phyloP scores from a whole-genome alignment of 2,797 vertebrate genomes.

The Tangara arthus region DNA sequence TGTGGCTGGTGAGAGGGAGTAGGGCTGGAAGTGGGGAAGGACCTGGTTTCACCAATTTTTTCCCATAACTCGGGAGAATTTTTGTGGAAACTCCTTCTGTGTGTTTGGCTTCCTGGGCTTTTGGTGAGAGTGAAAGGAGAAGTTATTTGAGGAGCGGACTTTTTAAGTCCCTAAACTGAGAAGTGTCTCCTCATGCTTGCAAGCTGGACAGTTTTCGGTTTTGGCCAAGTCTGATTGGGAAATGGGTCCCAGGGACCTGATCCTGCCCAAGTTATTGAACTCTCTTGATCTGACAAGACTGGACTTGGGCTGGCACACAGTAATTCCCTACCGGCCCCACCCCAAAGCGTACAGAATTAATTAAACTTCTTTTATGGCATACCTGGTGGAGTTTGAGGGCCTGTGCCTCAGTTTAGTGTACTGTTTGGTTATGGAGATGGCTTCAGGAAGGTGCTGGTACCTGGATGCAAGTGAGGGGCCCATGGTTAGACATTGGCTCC shows the following conservation, averaged over 20 bases:
- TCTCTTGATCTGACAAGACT: background rate
- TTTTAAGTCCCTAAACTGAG: background rate
- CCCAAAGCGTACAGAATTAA: background rate
- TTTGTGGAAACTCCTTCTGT: background rate
- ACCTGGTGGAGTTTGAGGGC: background rate
- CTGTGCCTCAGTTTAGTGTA: background rate
- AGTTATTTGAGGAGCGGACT: background rate
- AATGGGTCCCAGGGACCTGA: background rate
- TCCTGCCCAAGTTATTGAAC: background rate
- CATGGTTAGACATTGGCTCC: background rate
- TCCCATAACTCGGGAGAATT: background rate
- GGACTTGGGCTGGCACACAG: accelerated
- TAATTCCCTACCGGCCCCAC: background rate
- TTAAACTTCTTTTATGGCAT: background rate
- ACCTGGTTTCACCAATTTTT: background rate
- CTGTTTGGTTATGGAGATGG: background rate
- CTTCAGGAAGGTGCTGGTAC: background rate
- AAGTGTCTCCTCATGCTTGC: background rate
- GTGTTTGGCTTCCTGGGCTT: background rate
- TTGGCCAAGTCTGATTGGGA: background rate
- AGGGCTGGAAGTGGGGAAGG: background rate
- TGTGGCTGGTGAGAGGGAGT: background rate
- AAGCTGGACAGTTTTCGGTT: background rate
- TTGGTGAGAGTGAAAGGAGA: background rate
- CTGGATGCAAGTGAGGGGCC: accelerated